These are phyloP conservation scores for Mus pahari DNA, from an alignment of 2,113 vertebrate genomes.

Conservation along the genomic window DNA sequence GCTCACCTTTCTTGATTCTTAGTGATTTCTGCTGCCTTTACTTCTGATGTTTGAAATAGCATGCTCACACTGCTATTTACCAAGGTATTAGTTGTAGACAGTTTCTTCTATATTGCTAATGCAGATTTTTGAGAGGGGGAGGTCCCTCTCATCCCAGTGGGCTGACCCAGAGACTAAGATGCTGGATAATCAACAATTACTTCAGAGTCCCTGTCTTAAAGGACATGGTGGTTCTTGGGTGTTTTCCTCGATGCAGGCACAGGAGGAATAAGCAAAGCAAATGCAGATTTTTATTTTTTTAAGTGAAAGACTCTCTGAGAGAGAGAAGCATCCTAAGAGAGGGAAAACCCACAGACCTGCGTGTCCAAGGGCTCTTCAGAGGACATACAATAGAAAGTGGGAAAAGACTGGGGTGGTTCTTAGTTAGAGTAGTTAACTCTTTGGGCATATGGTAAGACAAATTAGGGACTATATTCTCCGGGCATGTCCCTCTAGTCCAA, in stretches of 20 bases:
- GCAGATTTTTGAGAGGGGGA: not conserved
- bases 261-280: not conserved
- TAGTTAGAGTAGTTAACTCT: not conserved
- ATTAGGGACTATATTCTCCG: not conserved
- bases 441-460: not conserved
- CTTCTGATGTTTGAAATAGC: slow-evolving; percentile 7
- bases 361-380: not conserved
- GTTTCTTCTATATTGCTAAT: not conserved
- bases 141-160: not conserved
- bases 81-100: not conserved
- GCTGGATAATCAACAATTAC: not conserved
- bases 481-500: not conserved
- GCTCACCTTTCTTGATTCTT: not conserved
- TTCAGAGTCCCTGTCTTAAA: not conserved
- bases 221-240: not conserved
- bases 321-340: not conserved
- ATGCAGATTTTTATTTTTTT: not conserved
- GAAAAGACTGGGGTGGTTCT: not conserved
- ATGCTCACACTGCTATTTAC: not conserved
- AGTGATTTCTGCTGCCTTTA: not conserved
- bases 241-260: too few species aligned
- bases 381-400: not conserved
- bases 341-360: not conserved
- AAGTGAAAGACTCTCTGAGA: not conserved
- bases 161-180: not conserved